Conservation (phyloP, 2,797 vertebrate species). For the Triplophysa bombifrons region DNA sequence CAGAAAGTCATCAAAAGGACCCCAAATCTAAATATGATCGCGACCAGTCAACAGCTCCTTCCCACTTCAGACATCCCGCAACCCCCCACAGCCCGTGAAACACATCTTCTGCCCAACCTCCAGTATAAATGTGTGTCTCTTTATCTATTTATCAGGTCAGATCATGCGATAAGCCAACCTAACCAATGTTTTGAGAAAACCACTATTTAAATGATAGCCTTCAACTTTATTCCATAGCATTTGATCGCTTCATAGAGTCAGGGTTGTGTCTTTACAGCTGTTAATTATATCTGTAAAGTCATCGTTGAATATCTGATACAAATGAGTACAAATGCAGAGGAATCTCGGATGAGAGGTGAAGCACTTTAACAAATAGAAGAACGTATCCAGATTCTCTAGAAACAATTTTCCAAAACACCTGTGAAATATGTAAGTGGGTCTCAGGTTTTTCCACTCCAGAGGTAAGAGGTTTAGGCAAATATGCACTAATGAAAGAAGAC, state of each 20-base stretch:
- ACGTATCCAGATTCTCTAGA: neutral
- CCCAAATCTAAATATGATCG: slow-evolving; percentile 15
- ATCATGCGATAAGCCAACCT: slow-evolving; percentile 37
- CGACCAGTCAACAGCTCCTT: slow-evolving; percentile 57
- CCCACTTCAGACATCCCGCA: slow-evolving; percentile 26
- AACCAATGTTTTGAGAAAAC: slow-evolving; percentile 31
- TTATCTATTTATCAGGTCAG: slow-evolving; percentile 48
- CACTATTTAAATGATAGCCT: slow-evolving; percentile 27
- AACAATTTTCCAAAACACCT: slow-evolving; percentile 2
- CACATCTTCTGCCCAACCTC: slow-evolving; percentile 65
- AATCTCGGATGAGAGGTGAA: neutral
- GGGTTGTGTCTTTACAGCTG: slow-evolving; percentile 3
- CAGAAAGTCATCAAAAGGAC: slow-evolving; percentile 75
- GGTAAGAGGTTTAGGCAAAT: neutral
- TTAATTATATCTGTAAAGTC: slow-evolving; percentile 11
- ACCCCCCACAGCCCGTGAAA: slow-evolving; percentile 66
- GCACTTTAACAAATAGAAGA: neutral
- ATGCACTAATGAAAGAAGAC: neutral
- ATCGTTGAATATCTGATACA: neutral
- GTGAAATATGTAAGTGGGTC: slow-evolving; percentile 12
- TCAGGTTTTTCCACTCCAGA: slow-evolving; percentile 1
- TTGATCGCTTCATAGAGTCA: neutral
- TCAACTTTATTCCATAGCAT: slow-evolving; percentile 4
- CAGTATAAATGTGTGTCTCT: slow-evolving; percentile 63
- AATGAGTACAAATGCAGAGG: neutral